Evolutionary conservation across 1,140 invertebrate genomes (phyloP).

Genomic region (Calliphora vicina): DNA sequence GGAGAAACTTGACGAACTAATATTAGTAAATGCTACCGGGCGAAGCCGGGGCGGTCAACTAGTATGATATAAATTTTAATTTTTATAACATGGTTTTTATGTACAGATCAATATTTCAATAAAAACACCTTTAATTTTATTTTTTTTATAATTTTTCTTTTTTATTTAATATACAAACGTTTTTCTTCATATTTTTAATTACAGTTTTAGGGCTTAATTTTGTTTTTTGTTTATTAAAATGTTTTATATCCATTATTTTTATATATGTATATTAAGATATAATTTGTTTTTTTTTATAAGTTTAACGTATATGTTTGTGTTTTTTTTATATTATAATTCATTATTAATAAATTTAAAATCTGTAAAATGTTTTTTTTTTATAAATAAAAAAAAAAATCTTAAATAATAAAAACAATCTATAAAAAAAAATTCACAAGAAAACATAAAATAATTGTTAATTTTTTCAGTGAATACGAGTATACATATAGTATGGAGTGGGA

Average conservation of each 20-base stretch:
- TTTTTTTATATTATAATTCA: slow-evolving; percentile 39
- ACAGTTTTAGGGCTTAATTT: slow-evolving; percentile 29
- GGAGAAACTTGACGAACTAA: too few relatives aligned
- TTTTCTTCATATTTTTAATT: slow-evolving; percentile 22
- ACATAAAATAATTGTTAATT: neutral
- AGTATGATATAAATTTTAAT: too few relatives aligned
- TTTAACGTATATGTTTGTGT: slow-evolving; percentile 38
- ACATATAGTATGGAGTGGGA: neutral
- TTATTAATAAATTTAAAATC: slow-evolving; percentile 47
- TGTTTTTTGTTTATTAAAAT: slow-evolving; percentile 11
- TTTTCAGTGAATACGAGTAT: neutral
- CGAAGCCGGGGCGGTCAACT: too few relatives aligned
- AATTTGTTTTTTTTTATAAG: slow-evolving; percentile 45
- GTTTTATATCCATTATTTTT: slow-evolving; percentile 17
- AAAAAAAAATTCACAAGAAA: slow-evolving; percentile 8
- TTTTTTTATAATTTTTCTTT: slow-evolving; percentile 44
- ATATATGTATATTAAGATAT: slow-evolving; percentile 35
- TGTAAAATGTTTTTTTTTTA: slow-evolving; percentile 1
- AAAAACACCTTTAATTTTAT: neutral
- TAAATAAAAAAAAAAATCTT: slow-evolving; percentile 13
- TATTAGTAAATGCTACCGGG: too few relatives aligned
- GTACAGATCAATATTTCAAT: too few relatives aligned
- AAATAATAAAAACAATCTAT: slow-evolving; percentile 34
- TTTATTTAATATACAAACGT: slow-evolving; percentile 37
- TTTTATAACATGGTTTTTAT: too few relatives aligned